phyloP scores from a whole-genome alignment of 2,888 invertebrate genomes.

The Callimorpha dominula region DNA sequence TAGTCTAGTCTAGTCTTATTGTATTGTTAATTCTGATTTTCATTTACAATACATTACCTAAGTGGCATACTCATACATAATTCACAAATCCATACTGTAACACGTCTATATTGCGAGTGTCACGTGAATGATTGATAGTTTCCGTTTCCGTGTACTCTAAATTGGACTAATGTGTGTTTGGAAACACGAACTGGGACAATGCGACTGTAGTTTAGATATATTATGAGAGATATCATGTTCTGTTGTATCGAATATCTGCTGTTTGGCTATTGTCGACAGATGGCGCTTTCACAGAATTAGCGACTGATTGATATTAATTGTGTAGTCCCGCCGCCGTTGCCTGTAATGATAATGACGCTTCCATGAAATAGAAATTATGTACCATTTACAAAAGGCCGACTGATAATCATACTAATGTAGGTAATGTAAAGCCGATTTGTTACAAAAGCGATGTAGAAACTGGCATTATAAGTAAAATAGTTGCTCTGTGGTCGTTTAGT shows the following conservation, averaged over 20 bases:
- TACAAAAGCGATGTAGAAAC: background rate
- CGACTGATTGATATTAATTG: constrained; percentile 29
- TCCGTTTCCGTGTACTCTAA: constrained; percentile 65
- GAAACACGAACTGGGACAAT: constrained; percentile 52
- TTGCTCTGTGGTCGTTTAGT: background rate
- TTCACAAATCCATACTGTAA: constrained; percentile 48
- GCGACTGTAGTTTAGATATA: constrained; percentile 34
- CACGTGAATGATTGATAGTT: constrained; percentile 68
- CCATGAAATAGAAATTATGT: constrained; percentile 18
- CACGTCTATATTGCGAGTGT: constrained; percentile 64
- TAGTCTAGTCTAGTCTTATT: background rate
- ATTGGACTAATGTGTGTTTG: constrained; percentile 64
- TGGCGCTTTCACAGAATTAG: constrained; percentile 23
- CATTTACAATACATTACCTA: constrained; percentile 15
- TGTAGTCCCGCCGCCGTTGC: constrained; percentile 5
- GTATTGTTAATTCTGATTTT: constrained; percentile 1
- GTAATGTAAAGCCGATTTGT: background rate
- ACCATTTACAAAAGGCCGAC: constrained; percentile 12
- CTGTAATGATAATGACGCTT: constrained; percentile 18
- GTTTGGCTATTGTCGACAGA: constrained; percentile 23
- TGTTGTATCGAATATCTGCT: constrained; percentile 19
- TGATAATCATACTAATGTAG: background rate
- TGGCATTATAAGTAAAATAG: background rate
- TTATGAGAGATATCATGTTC: constrained; percentile 25
- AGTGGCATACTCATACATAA: constrained; percentile 38